Evolutionary conservation across 2,797 vertebrate genomes (phyloP).

Genomic region (Hemibagrus guttatus): DNA sequence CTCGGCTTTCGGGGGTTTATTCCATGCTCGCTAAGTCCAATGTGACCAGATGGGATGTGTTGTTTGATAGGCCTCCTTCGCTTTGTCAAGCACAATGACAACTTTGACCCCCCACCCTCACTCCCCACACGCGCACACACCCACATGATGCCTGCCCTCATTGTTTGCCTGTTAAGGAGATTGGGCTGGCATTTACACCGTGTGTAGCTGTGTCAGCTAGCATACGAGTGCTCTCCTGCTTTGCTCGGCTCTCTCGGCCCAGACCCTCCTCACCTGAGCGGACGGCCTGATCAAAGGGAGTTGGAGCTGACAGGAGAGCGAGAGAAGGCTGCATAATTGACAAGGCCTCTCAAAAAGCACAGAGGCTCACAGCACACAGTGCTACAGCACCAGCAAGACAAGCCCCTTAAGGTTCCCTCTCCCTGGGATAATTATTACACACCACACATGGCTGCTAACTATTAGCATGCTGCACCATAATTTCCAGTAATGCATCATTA

Average conservation of each 20-base stretch:
- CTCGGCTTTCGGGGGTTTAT: constrained; percentile 51
- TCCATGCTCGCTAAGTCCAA: constrained; percentile 61
- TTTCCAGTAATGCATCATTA: constrained; percentile 48
- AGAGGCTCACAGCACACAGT: constrained; percentile 45
- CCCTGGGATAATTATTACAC: constrained; percentile 53
- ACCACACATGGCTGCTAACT: constrained; percentile 43
- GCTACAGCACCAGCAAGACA: constrained; percentile 47
- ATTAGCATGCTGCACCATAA: constrained; percentile 42
- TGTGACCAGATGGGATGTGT: constrained; percentile 70
- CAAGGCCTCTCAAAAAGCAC: constrained; percentile 64
- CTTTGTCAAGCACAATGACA: constrained; percentile 63
- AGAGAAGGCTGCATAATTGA: constrained; percentile 77
- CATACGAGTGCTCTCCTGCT: constrained; percentile 54
- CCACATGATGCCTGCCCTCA: constrained; percentile 57
- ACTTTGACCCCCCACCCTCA: constrained; percentile 37
- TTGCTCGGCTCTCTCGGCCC: constrained; percentile 56
- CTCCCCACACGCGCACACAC: constrained; percentile 20
- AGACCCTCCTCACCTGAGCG: constrained; percentile 66
- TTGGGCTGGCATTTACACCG: constrained; percentile 65
- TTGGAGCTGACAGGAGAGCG: constrained; percentile 71
- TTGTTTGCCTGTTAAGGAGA: constrained; percentile 66
- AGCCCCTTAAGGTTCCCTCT: constrained; percentile 53
- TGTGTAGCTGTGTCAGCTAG: constrained; percentile 68
- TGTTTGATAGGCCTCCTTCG: constrained; percentile 66
- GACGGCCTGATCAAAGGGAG: constrained; percentile 76